Evolutionary conservation across 2,888 invertebrate species (phyloP).

Genomic region (Eristalis intricaria): DNA sequence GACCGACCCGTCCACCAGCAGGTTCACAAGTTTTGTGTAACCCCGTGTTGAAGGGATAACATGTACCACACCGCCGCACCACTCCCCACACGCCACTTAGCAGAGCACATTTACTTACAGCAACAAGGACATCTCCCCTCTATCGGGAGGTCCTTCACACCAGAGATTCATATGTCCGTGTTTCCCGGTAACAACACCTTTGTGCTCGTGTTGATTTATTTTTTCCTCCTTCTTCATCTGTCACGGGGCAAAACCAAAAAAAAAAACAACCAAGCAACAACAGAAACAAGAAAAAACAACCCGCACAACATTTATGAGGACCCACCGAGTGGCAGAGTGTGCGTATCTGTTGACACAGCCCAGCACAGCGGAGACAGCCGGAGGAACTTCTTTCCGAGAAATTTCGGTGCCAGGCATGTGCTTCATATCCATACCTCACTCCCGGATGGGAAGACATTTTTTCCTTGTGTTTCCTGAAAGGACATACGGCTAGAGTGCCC

Average conservation of each 20-base stretch:
- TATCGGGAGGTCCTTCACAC: conserved; percentile 11
- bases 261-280: conserved; percentile 6
- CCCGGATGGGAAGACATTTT: background rate
- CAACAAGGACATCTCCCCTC: conserved; percentile 4
- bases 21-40: conserved; percentile 35
- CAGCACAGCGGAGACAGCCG: background rate
- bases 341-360: conserved; percentile 3
- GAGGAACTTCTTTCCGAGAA: conserved; percentile 11
- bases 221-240: conserved; percentile 21
- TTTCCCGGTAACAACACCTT: conserved; percentile 40
- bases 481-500: background rate
- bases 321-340: background rate
- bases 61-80: background rate
- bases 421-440: background rate
- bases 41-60: conserved; percentile 40
- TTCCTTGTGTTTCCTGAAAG: background rate
- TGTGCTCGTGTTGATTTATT: conserved; percentile 46
- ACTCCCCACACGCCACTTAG: background rate
- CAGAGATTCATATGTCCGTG: conserved; percentile 21
- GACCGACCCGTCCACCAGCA: background rate
- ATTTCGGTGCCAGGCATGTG: conserved; percentile 16
- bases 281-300: background rate
- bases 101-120: conserved; percentile 4
- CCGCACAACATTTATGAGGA: conserved; percentile 11
- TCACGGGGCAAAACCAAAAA: background rate